Evolutionary conservation across 2,113 vertebrate genomes (phyloP).

Genomic region (Vireo altiloquus): DNA sequence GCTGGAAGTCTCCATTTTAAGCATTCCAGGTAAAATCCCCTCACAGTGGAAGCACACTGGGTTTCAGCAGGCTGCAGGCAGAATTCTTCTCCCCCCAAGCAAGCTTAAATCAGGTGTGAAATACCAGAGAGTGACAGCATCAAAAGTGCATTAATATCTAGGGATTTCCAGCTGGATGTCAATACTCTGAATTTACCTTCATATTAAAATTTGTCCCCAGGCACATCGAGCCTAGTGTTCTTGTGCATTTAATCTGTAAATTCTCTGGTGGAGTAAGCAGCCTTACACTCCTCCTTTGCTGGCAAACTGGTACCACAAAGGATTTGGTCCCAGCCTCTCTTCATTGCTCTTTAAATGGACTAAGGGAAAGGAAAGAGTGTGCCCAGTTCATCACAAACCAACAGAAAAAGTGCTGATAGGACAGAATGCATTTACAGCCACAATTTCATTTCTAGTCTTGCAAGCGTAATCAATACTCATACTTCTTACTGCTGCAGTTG

Average conservation of each 20-base stretch:
- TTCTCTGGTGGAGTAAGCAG: neutral
- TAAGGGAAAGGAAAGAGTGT: neutral
- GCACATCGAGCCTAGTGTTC: neutral
- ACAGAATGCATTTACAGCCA: neutral
- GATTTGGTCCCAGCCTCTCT: neutral
- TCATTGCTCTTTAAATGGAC: neutral
- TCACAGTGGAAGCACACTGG: neutral
- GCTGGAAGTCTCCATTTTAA: neutral
- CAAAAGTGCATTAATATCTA: neutral
- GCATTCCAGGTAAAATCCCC: neutral
- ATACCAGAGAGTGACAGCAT: fast-evolving
- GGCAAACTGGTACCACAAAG: neutral
- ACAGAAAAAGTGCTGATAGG: neutral
- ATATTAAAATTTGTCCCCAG: neutral
- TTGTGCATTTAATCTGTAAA: neutral
- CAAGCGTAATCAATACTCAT: conserved; percentile 45
- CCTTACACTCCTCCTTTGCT: neutral
- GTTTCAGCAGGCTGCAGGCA: neutral
- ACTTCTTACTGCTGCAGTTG: conserved; percentile 93
- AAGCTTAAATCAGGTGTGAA: neutral
- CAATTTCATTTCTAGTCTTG: conserved; percentile 27
- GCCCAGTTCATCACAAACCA: neutral
- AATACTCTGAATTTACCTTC: neutral
- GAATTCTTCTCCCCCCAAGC: neutral
- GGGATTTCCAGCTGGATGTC: neutral